Evolutionary conservation across 2,888 invertebrate species (phyloP), one percentile per base, ranked within the genome.

Genomic region (Dryobotodes eremita): DNA sequence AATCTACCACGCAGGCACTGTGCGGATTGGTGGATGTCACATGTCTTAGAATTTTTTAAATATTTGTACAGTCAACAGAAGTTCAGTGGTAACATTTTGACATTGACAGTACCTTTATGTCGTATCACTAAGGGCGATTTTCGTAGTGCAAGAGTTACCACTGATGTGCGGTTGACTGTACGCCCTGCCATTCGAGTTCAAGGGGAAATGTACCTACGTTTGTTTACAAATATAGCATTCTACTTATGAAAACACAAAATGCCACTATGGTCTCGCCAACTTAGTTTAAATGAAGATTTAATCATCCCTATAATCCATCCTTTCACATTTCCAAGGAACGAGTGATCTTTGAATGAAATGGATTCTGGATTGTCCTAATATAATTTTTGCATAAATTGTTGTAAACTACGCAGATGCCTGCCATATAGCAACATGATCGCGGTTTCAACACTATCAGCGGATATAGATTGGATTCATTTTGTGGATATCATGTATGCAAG

Each of bases 381-480:
- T n/a, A 0, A 8, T 36, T 50, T 69, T 26, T 11, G 7, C 1
- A 23, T 26, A 26, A 26, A 53, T n/a, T n/a, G 2, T n/a, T 7
- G 4, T 6, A 8, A 61, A 76, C 17, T 62, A 50, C 26, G 36
- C 42, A 68, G 6, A 31, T 64, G 15, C 15, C 7, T 36, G 4
- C 13, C 46, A 36, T 26, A 75, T 48, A 17, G 3, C 3, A 64
- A 53, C 0, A 26, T 26, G 5, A 3, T 20, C 11, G 17, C 15
- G 23, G 42, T 10, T n/a, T 73, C 8, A 6, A 15, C 20, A 23
- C 50, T 77, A 77, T 82, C 83, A 71, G 23, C 31, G 26, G 48
- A 83, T 61, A 48, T 42, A 55, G 36, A 71, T 61, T 66, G 59
- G 77, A 59, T 77, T 36, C 64, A n/a, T 68, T 55, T 55, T 46